These are phyloP conservation scores for Xestia sexstrigata DNA, from an alignment of 2,888 invertebrate genomes.

Conservation along the genomic window DNA sequence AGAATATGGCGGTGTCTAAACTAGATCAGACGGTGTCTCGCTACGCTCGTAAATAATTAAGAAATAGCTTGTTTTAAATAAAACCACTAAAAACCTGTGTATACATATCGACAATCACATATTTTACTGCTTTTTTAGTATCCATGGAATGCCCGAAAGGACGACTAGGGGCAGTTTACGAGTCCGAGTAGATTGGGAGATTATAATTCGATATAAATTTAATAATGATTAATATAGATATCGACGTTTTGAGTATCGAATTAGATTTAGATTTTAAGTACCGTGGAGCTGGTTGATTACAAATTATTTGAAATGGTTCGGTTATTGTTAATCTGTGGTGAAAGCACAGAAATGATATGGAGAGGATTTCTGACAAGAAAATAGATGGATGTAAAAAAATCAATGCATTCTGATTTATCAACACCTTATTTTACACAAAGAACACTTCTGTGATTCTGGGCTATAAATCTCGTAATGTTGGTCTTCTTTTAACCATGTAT, in stretches of 20 bases:
- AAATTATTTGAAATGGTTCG: conserved; percentile 50
- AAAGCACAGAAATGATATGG: conserved; percentile 30
- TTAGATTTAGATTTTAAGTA: conserved; percentile 59
- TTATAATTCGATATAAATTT: conserved; percentile 87
- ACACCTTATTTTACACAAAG: not conserved
- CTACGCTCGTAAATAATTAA: conserved; percentile 67
- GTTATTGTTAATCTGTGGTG: conserved; percentile 43
- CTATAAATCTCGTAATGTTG: not conserved
- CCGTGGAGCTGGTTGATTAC: conserved; percentile 59
- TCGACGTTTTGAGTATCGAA: conserved; percentile 79
- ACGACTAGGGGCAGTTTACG: conserved; percentile 71
- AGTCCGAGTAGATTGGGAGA: conserved; percentile 80
- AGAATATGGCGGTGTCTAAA: conserved; percentile 59
- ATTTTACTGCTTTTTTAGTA: conserved; percentile 82
- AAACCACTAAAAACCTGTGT: conserved; percentile 67
- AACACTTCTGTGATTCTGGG: not conserved
- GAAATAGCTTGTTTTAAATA: conserved; percentile 70
- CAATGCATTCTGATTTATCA: not conserved
- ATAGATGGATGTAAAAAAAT: not conserved
- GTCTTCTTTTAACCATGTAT: not conserved
- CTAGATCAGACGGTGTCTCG: conserved; percentile 61
- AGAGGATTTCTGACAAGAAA: conserved; percentile 12
- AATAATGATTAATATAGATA: conserved; percentile 88
- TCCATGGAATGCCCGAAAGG: conserved; percentile 77
- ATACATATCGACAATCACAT: conserved; percentile 77